These are phyloP conservation scores for Tubiluchus corallicola DNA, from an alignment of 2,888 invertebrate species.

Conservation along the genomic window DNA sequence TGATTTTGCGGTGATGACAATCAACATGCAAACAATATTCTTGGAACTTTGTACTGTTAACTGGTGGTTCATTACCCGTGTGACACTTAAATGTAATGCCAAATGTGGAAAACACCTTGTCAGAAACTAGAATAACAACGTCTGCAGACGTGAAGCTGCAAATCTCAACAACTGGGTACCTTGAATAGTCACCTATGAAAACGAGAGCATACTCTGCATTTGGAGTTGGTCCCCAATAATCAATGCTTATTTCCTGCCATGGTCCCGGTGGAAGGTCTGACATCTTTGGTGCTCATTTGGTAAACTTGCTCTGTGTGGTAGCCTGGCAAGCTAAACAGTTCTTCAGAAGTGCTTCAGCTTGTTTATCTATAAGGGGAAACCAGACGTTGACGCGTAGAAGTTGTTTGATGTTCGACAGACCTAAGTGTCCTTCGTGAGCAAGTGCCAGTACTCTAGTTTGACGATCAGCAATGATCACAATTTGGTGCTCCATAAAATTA, in stretches of 20 bases:
- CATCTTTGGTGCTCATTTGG: background rate
- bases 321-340: background rate
- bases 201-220: conserved; percentile 11
- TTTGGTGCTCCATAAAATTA: too few relatives aligned
- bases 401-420: conserved; percentile 13
- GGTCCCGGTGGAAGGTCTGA: background rate
- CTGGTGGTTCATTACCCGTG: conserved; percentile 9
- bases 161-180: conserved; percentile 9
- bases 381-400: conserved; percentile 14
- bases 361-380: conserved; percentile 14
- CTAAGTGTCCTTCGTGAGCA: conserved; percentile 15
- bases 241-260: conserved; percentile 1
- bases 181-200: conserved; percentile 10
- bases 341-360: conserved; percentile 6
- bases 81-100: conserved; percentile 4
- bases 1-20: background rate
- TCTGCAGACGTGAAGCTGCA: conserved; percentile 8
- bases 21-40: background rate
- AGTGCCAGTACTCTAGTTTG: conserved; percentile 11
- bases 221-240: conserved; percentile 1
- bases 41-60: conserved; percentile 8
- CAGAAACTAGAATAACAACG: conserved; percentile 7
- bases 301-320: background rate
- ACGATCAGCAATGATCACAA: background rate
- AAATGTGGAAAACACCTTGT: conserved; percentile 10